Conservation (phyloP, 2,113 vertebrate genomes). For the Siniperca chuatsi region DNA sequence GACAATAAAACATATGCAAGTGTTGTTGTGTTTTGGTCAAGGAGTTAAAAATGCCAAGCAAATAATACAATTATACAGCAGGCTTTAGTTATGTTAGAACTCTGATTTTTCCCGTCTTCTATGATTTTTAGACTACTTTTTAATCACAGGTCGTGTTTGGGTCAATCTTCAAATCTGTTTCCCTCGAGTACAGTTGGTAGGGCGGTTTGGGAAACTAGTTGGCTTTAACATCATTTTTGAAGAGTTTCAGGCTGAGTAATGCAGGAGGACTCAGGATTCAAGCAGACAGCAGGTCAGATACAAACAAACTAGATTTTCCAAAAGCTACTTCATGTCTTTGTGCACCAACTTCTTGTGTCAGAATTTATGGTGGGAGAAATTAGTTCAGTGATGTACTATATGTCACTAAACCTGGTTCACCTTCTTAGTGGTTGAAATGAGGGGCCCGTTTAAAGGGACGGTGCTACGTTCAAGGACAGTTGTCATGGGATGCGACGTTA, state of each 20-base stretch:
- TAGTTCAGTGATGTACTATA: background rate
- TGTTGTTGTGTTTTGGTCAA: conserved; percentile 99
- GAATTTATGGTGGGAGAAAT: too few relatives aligned
- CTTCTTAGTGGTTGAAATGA: too few relatives aligned
- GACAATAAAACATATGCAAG: conserved; percentile 94
- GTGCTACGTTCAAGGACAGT: background rate
- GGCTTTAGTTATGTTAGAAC: conserved; percentile 89
- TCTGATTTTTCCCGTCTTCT: conserved; percentile 30
- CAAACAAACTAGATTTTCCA: background rate
- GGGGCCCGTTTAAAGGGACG: background rate
- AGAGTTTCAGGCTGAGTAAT: conserved; percentile 6
- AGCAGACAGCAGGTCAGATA: conserved; percentile 30
- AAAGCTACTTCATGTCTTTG: background rate
- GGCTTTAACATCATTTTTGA: conserved; percentile 2
- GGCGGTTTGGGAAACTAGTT: background rate
- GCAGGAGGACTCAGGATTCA: conserved; percentile 13
- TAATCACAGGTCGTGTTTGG: background rate
- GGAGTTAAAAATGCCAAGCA: conserved; percentile 82
- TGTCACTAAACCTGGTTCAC: background rate
- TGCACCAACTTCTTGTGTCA: background rate
- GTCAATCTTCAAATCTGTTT: conserved; percentile 23
- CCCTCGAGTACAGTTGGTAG: background rate
- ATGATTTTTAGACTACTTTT: conserved; percentile 25
- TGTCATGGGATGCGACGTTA: background rate
- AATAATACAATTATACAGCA: conserved; percentile 88